Evolutionary conservation across 2,797 vertebrate species (phyloP).

Genomic region (Distichodus sexfasciatus): DNA sequence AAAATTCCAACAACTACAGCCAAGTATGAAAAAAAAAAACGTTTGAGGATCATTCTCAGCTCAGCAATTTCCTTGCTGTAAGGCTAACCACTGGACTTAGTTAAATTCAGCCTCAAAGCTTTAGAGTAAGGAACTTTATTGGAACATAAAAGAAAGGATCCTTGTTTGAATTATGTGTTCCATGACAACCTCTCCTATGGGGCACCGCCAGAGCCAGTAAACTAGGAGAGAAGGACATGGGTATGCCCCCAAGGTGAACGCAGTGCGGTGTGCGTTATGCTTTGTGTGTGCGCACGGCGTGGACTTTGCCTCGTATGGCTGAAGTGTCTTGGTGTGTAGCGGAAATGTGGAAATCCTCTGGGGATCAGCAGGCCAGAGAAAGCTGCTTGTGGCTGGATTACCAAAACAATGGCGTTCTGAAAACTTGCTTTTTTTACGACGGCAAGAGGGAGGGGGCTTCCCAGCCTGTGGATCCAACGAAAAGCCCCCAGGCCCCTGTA

Average conservation of each 20-base stretch:
- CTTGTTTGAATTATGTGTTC: neutral
- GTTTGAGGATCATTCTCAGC: slow-evolving; percentile 2
- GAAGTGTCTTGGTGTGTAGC: slow-evolving; percentile 29
- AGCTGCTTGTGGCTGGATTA: slow-evolving; percentile 32
- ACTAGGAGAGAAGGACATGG: neutral
- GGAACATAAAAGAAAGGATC: neutral
- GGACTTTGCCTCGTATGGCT: neutral
- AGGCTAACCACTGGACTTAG: neutral
- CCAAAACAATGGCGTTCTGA: slow-evolving; percentile 37
- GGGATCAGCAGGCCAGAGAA: slow-evolving; percentile 24
- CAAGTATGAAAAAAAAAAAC: slow-evolving; percentile 3
- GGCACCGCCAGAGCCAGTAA: slow-evolving; percentile 5
- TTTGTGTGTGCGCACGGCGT: neutral
- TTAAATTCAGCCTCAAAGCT: slow-evolving; percentile 14
- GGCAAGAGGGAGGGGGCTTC: neutral
- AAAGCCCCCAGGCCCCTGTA: neutral
- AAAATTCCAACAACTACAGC: slow-evolving; percentile 24
- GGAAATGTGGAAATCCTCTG: slow-evolving; percentile 31
- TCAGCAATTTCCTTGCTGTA: slow-evolving; percentile 21
- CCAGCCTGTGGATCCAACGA: slow-evolving; percentile 9
- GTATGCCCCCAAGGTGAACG: neutral
- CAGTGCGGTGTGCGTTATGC: neutral
- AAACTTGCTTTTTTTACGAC: slow-evolving; percentile 14
- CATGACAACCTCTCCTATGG: slow-evolving; percentile 10
- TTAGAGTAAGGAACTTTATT: neutral